Conservation (phyloP, 1,140 invertebrate genomes). For the Melitaea cinxia region DNA sequence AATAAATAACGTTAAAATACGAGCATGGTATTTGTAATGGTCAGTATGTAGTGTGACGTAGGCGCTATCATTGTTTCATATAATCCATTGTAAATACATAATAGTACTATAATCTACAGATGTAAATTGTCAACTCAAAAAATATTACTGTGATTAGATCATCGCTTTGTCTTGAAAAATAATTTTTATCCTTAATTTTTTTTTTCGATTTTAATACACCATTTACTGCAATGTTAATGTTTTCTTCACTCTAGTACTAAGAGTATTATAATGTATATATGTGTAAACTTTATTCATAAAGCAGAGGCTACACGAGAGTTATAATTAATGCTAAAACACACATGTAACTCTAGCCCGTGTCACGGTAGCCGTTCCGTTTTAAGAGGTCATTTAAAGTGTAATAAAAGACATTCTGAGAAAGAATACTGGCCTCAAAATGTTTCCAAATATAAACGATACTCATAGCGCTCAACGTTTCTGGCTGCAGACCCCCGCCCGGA, state of each 20-base stretch:
- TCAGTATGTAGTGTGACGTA: not conserved
- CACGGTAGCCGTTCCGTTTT: not conserved
- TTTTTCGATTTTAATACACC: too few relatives aligned
- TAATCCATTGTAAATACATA: not conserved
- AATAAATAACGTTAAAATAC: too few relatives aligned
- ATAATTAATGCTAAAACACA: not conserved
- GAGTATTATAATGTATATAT: too few relatives aligned
- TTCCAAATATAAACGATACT: slow-evolving; percentile 47
- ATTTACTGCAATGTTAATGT: too few relatives aligned
- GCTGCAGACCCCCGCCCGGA: slow-evolving; percentile 53
- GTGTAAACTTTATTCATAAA: too few relatives aligned
- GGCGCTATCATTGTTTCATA: not conserved
- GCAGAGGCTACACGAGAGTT: not conserved
- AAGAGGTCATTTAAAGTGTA: slow-evolving; percentile 16
- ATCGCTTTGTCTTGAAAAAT: not conserved
- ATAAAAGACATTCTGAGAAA: slow-evolving; percentile 12
- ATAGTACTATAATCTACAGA: not conserved
- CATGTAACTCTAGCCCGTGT: not conserved
- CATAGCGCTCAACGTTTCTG: slow-evolving; percentile 14
- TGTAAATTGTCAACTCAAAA: not conserved
- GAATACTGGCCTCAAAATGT: slow-evolving; percentile 46
- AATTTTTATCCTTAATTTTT: too few relatives aligned
- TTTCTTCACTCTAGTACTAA: too few relatives aligned
- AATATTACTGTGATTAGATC: not conserved
- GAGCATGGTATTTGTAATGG: not conserved